These are phyloP conservation scores for Apolygus lucorum DNA, from an alignment of 1,140 invertebrate genomes.

Conservation along the genomic window DNA sequence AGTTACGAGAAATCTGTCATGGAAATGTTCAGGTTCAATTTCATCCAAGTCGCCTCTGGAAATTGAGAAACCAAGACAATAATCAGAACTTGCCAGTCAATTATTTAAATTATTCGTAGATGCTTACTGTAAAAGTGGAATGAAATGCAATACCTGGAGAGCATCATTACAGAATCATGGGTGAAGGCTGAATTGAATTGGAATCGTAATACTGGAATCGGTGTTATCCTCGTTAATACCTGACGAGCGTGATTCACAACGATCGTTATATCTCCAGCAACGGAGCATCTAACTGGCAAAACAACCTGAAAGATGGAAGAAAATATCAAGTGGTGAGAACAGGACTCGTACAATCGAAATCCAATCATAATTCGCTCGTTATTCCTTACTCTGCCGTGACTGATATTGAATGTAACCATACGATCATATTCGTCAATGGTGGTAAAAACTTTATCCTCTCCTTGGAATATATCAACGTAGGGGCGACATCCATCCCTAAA, in stretches of 20 bases:
- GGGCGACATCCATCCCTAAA: conserved; percentile 82
- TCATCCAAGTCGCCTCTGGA: conserved; percentile 68
- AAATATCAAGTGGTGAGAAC: too few relatives aligned
- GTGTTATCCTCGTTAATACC: conserved; percentile 70
- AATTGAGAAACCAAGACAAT: conserved; percentile 17
- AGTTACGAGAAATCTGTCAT: conserved; percentile 59
- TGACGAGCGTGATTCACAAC: conserved; percentile 77
- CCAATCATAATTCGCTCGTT: too few relatives aligned
- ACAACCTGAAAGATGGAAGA: conserved; percentile 24
- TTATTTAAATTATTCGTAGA: too few relatives aligned
- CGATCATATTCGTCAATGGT: conserved; percentile 82
- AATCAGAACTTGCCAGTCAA: too few relatives aligned
- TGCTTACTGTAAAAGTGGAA: too few relatives aligned
- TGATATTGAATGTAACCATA: conserved; percentile 67
- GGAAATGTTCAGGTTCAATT: conserved; percentile 70
- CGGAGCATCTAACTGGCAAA: conserved; percentile 50
- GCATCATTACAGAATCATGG: conserved; percentile 57
- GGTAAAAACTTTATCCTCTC: conserved; percentile 71
- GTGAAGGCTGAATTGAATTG: conserved; percentile 86
- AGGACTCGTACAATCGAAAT: too few relatives aligned
- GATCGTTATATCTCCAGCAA: conserved; percentile 76
- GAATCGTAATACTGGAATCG: conserved; percentile 79
- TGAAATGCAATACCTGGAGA: conserved; percentile 49
- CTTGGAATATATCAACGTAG: conserved; percentile 84
- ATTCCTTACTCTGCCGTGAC: conserved; percentile 64